Percentiles rank a stretch among this genome's conserved stretches.
phyloP scores from a whole-genome alignment of 2,797 vertebrate genomes.

The Capromys pilorides region DNA sequence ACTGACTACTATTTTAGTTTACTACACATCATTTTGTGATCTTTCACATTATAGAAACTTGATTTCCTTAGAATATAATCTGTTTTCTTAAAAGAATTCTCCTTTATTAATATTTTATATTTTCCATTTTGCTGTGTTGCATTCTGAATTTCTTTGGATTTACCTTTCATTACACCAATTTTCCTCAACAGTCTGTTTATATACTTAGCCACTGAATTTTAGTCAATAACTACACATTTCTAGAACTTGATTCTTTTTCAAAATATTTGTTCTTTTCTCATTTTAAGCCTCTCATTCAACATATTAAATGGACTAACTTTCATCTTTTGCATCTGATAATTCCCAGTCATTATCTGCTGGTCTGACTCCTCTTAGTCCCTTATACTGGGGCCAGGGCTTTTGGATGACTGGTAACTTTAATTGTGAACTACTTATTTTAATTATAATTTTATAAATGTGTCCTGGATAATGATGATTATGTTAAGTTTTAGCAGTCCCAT shows the following conservation, averaged over 20 bases:
- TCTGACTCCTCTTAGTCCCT: constrained; percentile 21
- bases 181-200: constrained; percentile 36
- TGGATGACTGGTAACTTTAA: constrained; percentile 18
- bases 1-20: neutral
- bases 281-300: neutral
- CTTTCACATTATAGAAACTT: neutral
- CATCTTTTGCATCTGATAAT: constrained; percentile 28
- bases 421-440: constrained; percentile 30
- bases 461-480: neutral
- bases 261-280: constrained; percentile 31
- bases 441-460: constrained; percentile 12
- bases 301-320: neutral
- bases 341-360: neutral
- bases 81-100: neutral
- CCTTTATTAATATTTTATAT: constrained; percentile 25
- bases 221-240: constrained; percentile 38
- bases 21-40: neutral
- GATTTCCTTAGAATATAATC: neutral
- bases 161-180: constrained; percentile 18
- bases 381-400: neutral
- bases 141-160: constrained; percentile 41
- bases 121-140: constrained; percentile 8
- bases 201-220: constrained; percentile 9
- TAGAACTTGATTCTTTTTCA: constrained; percentile 36
- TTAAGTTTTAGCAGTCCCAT: neutral